Evolutionary conservation across 1,140 invertebrate species (phyloP), one percentile per base, ranked within the genome.

Genomic region (Drosophila quadrilineata): DNA sequence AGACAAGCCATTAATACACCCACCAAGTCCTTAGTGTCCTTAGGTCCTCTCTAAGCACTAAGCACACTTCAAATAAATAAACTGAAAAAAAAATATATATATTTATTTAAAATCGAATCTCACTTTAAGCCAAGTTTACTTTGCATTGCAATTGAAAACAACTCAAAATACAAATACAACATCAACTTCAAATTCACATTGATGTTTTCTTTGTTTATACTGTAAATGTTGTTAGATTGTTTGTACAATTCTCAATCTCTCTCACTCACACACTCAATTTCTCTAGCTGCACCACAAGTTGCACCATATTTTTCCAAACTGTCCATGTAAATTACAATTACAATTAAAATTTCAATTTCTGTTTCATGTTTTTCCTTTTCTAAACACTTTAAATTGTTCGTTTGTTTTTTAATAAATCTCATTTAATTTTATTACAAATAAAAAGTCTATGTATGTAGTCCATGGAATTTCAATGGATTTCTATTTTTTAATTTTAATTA

Each of bases 301-400:
- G 16, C 53, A 49, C 36, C 5, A 19, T 17, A 50, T 49, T 26
- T 43, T 35, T 43, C 8, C n/a, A 36, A 57, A 35, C 43, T 48
- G 21, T 57, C 43, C 8, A 46, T 64, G 53, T 64, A 64, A 33
- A 31, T n/a, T n/a, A n/a, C n/a, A n/a, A n/a, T n/a, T n/a, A n/a
- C n/a, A n/a, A n/a, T n/a, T n/a, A n/a, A n/a, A n/a, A n/a, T 26
- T 35, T 17, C 33, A 10, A 31, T n/a, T 33, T 40, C 65, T 66
- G 31, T 60, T 56, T 64, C 12, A 29, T 58, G 53, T 33, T 52
- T 40, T 71, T 75, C 35, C n/a, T n/a, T n/a, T n/a, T n/a, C n/a
- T n/a, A 45, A 40, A 71, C 52, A 75, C 31, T 53, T 50, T 63
- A 52, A 38, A 28, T 45, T 49, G 28, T 45, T 19, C 2, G 4